phyloP scores from a whole-genome alignment of 2,888 invertebrate genomes.

The Unio pictorum region DNA sequence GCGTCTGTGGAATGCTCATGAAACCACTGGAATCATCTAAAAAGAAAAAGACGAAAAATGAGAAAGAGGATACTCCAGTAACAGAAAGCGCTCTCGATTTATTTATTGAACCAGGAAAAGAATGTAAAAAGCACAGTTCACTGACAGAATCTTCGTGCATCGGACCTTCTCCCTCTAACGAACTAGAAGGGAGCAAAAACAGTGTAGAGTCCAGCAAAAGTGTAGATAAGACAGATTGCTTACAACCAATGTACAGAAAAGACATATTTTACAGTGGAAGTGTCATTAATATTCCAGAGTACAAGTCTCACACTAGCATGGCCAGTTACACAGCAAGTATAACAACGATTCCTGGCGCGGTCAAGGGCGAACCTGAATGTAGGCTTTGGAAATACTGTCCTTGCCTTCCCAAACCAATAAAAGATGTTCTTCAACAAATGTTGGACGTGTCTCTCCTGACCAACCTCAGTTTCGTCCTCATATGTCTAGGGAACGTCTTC shows the following conservation, averaged over 20 bases:
- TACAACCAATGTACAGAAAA: conserved; percentile 89
- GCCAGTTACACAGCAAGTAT: conserved; percentile 92
- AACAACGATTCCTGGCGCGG: conserved; percentile 82
- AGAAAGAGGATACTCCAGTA: conserved; percentile 31
- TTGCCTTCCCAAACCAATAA: conserved; percentile 68
- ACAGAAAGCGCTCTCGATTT: conserved; percentile 64
- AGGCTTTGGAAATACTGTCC: conserved; percentile 38
- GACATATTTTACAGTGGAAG: conserved; percentile 99
- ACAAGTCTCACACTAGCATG: conserved; percentile 89
- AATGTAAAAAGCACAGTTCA: conserved; percentile 23
- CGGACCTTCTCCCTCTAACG: conserved; percentile 3
- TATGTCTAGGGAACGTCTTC: conserved; percentile 88
- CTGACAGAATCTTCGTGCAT: conserved; percentile 43
- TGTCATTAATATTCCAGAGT: conserved; percentile 86
- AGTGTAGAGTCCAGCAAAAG: too few relatives aligned
- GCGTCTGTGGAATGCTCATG: conserved; percentile 85
- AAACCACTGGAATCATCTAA: conserved; percentile 79
- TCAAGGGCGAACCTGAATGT: conserved; percentile 32
- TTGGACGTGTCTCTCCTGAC: conserved; percentile 89
- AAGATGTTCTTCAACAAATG: conserved; percentile 82
- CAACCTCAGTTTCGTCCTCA: conserved; percentile 92
- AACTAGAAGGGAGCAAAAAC: too few relatives aligned
- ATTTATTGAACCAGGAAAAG: conserved; percentile 56
- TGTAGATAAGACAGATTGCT: conserved; percentile 56
- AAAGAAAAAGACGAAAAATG: conserved; percentile 22